Evolutionary conservation across 2,888 invertebrate genomes (phyloP), one percentile per base, ranked within the genome.

Genomic region (Eristalis arbustorum): DNA sequence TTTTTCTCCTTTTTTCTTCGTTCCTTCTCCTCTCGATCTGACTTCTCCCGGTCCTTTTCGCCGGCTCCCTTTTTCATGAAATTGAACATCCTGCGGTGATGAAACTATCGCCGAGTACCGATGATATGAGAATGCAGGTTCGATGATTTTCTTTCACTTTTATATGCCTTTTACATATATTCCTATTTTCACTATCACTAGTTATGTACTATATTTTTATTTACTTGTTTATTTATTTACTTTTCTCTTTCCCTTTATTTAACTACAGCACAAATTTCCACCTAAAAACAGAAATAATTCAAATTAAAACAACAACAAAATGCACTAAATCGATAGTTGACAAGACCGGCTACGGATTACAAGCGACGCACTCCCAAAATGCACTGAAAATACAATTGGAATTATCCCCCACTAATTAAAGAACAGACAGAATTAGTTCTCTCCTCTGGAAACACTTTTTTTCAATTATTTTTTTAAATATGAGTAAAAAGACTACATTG

Each of bases 51-150:
- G 75, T 93, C 93, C 34, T 93, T 91, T 90, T 95, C 94, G 88
- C 94, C 93, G 90, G 95, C 94, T 78, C 94, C 95, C 93, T 98
- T 98, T 93, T 98, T 98, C 95, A 98, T 98, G 93, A 98, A 98
- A 93, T 97, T 98, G 92, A 98, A 98, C 98, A 98, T 98, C 85
- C 80, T 88, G 74, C 75, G 34, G 34, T 64, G 59, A 66, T 59
- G 72, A 57, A 79, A 84, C 88, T 81, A 87, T 63, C 31, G 79
- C 49, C 57, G 61, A 64, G 71, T 23, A 14, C 18, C 37, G 74
- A 62, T 66, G 22, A 40, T 2, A 40, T 66, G 31, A 22, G 22
- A 11, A 31, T 61, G 28, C 56, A 61, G 57, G 64, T 28, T 75
- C 37, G 40, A 34, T 67, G 37, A 59, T 71, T 76, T 64, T 78